These are phyloP conservation scores for Planiliza haematocheilus DNA, from an alignment of 2,113 vertebrate species.

Conservation along the genomic window DNA sequence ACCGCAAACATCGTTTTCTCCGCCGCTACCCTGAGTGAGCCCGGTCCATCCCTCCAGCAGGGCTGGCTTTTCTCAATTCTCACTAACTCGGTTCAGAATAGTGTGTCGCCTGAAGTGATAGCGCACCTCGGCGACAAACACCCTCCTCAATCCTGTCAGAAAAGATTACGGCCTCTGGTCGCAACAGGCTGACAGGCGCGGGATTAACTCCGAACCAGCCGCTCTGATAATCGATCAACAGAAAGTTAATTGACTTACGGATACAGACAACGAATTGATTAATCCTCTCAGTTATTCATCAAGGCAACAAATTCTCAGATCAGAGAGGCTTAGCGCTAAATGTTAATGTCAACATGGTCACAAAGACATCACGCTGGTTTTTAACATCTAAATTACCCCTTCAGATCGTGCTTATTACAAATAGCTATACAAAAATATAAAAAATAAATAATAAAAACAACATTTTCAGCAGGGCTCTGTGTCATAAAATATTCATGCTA, in stretches of 20 bases:
- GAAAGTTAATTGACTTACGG: slow-evolving; percentile 29
- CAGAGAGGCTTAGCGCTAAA: background rate
- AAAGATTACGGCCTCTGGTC: slow-evolving; percentile 41
- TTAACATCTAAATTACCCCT: background rate
- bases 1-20: slow-evolving; percentile 67
- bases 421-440: background rate
- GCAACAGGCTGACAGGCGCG: slow-evolving; percentile 23
- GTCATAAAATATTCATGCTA: slow-evolving; percentile 8
- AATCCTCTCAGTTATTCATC: slow-evolving; percentile 7
- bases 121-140: slow-evolving; percentile 22
- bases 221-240: slow-evolving; percentile 20
- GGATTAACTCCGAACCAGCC: slow-evolving; percentile 31
- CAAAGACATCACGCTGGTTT: background rate
- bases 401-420: background rate
- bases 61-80: slow-evolving; percentile 48
- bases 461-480: background rate
- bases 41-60: slow-evolving; percentile 36
- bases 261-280: slow-evolving; percentile 25
- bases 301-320: background rate
- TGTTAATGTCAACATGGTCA: background rate
- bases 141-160: slow-evolving; percentile 41
- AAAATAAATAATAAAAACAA: too few relatives aligned
- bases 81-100: slow-evolving; percentile 43
- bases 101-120: slow-evolving; percentile 51
- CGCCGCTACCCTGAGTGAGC: slow-evolving; percentile 50